Conservation (phyloP, 30 jellyfish, hydroid and myxozoan species). For the Aurelia sp. region DNA sequence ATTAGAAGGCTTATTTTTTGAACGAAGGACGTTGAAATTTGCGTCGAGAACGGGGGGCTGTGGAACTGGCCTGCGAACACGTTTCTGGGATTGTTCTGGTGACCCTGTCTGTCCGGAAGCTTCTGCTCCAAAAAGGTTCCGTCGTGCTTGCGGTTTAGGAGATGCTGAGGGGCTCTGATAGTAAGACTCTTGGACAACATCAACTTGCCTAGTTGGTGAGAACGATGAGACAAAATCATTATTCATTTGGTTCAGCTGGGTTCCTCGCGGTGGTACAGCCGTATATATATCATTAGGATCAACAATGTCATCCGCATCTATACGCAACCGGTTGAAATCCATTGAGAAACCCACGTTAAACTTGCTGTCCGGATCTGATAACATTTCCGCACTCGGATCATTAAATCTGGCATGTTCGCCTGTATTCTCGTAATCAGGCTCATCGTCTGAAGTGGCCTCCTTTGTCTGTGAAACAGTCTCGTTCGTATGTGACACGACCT, state of each 20-base stretch:
- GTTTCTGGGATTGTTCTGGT: conserved; percentile 11
- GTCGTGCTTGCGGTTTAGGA: conserved; percentile 30
- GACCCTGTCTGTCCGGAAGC: conserved; percentile 6
- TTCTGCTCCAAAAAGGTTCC: conserved; percentile 24
- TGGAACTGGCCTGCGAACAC: conserved; percentile 61
- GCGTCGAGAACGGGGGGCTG: conserved; percentile 48
- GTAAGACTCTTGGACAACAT: conserved; percentile 2
- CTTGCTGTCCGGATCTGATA: background rate
- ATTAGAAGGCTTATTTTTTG: conserved; percentile 5
- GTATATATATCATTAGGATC: conserved; percentile 7
- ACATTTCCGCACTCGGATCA: background rate
- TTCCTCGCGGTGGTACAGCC: conserved; percentile 21
- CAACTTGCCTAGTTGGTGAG: background rate
- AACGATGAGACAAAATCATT: background rate
- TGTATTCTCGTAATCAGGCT: conserved; percentile 14
- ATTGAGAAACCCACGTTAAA: conserved; percentile 5
- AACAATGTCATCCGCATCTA: conserved; percentile 40
- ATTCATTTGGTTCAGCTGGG: background rate
- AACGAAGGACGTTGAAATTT: conserved; percentile 24
- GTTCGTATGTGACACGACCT: too few relatives aligned
- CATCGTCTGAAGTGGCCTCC: background rate
- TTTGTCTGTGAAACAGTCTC: too few relatives aligned
- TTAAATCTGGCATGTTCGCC: background rate
- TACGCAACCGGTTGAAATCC: conserved; percentile 40
- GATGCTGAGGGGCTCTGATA: conserved; percentile 43